Conservation (phyloP, 2,888 invertebrate genomes). For the Andrena hattorfiana region DNA sequence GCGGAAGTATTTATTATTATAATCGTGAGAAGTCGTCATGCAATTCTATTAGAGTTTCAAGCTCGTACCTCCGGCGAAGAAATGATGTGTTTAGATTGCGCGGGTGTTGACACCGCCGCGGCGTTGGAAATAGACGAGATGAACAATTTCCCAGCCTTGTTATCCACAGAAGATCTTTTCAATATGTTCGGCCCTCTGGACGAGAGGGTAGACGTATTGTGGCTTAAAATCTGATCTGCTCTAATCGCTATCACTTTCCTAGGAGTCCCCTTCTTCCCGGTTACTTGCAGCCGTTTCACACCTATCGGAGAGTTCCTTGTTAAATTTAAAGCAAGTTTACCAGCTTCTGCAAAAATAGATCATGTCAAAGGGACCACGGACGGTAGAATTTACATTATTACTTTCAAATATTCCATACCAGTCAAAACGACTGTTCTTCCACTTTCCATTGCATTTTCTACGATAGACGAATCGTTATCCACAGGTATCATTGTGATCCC, state of each 20-base stretch:
- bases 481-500: slow-evolving; percentile 94
- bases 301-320: slow-evolving; percentile 83
- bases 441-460: slow-evolving; percentile 93
- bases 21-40: background rate
- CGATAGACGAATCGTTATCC: slow-evolving; percentile 89
- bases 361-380: slow-evolving; percentile 4
- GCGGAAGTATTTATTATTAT: background rate
- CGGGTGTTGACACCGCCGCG: slow-evolving; percentile 73
- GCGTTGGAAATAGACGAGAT: slow-evolving; percentile 78
- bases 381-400: slow-evolving; percentile 2
- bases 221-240: slow-evolving; percentile 86
- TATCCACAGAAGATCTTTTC: slow-evolving; percentile 78
- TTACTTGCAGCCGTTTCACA: slow-evolving; percentile 82
- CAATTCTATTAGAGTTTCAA: background rate
- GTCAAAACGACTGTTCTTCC: slow-evolving; percentile 94
- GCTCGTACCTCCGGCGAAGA: slow-evolving; percentile 70
- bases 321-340: slow-evolving; percentile 90
- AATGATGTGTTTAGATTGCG: slow-evolving; percentile 76
- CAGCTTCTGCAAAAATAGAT: slow-evolving; percentile 87
- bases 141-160: slow-evolving; percentile 79
- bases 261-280: slow-evolving; percentile 79
- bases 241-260: slow-evolving; percentile 86
- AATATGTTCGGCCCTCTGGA: slow-evolving; percentile 82
- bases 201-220: slow-evolving; percentile 73
- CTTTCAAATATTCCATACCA: slow-evolving; percentile 84